Base-by-base conservation (phyloP, 1,140 invertebrate genomes). In the Pseudomyrmex gracilis region DNA sequence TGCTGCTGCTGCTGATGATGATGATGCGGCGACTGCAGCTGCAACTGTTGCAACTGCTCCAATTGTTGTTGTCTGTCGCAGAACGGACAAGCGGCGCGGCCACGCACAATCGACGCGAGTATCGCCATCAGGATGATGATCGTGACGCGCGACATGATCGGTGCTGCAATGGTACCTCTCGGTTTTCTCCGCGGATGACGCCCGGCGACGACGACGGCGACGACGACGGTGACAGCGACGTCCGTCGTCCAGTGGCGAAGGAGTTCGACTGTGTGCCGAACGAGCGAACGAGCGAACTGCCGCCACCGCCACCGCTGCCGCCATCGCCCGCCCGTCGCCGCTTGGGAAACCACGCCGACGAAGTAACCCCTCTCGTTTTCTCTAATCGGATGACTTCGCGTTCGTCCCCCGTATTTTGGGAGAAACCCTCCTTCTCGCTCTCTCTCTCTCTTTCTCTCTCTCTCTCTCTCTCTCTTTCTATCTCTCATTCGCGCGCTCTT, bases 251-350 rank as follows among this genome's bases (percentile, higher is more conserved):
- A 90, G 89, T 90, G 87, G 87, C 82, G 91, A 93, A 90, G 86
- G 86, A 89, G 90, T 91, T 92, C 85, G 91, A 93, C 93, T 94
- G 92, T 90, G 85, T 88, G 84, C 88, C 87, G 90, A 88, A 85
- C 84, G 82, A 86, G 87, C 85, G 82, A 82, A 80, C 63, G 82
- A 57, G 77, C 71, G 82, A 57, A 83, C 71, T 51, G 60, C 61
- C 43, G 71, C 45, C 68, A 20, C 53, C 49, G 53, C 80, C 51
- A 61, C 57, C 57, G 47, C 73, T 49, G 66, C 76, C 58, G 47
- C 55, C 51, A 60, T 67, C 22, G 47, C 70, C 85, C 66, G 82
- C 51, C 63, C 61, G 89, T 71, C 74, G 73, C 74, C 68, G 86
- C 85, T 78, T 88, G 67, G 83, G 87, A 90, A 87, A 87, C 73